phyloP scores from a whole-genome alignment of 2,888 invertebrate species.

The Ellobium chinense region DNA sequence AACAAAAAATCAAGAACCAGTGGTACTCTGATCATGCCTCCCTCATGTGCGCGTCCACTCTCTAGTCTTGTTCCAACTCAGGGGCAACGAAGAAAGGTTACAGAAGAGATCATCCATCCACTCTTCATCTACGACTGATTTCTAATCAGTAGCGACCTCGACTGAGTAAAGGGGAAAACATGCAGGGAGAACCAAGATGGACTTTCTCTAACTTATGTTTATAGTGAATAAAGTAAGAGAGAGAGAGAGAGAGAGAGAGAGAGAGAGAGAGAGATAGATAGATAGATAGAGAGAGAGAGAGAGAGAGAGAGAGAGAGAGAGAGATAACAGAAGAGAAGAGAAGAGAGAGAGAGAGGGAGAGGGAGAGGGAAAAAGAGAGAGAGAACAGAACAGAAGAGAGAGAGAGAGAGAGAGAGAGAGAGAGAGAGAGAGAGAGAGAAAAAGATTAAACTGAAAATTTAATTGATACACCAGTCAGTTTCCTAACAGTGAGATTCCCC shows the following conservation, averaged over 20 bases:
- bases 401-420: constrained; percentile 16
- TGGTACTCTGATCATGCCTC: too few species aligned
- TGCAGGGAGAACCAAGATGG: background rate
- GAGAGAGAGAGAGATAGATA: too few species aligned
- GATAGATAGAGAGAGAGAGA: background rate
- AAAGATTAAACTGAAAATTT: background rate
- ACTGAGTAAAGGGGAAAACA: background rate
- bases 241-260: background rate
- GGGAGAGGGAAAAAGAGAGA: background rate
- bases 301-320: background rate
- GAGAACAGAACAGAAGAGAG: background rate
- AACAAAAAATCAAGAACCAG: too few species aligned
- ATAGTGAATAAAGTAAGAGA: background rate
- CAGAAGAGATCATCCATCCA: too few species aligned
- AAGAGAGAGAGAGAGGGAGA: background rate
- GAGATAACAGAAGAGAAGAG: background rate
- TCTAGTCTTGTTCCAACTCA: too few species aligned
- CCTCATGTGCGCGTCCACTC: too few species aligned
- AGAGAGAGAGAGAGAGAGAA: constrained; percentile 7
- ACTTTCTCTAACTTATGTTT: background rate
- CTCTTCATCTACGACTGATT: background rate
- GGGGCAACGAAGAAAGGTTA: too few species aligned
- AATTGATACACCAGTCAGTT: background rate
- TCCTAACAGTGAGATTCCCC: background rate
- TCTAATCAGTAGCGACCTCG: background rate